Base-by-base conservation (phyloP, 2,113 vertebrate species). In the Eubucco bourcierii region DNA sequence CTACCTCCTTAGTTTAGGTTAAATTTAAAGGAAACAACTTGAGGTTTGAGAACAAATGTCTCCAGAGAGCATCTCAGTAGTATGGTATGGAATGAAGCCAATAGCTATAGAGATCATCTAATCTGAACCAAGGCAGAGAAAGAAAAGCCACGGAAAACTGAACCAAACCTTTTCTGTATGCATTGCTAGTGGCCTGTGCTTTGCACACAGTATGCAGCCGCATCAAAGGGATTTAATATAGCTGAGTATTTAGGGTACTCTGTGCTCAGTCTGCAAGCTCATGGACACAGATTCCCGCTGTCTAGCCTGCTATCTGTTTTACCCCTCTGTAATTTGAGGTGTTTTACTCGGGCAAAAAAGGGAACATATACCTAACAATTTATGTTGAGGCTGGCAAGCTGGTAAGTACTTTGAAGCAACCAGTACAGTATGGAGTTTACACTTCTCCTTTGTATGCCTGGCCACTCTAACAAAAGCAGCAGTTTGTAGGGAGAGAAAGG, bases 11-110 rank as follows among this genome's bases (percentile, higher is more conserved):
- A 89, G 82, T 92, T 94, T 83, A 85, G 37, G 50, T 85, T 90
- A 92, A 60, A 87, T 85, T 85, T 95, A 85, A 77, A 90, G 84
- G 60, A 95, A 95, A 85, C 92, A 94, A 72, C 72, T 77, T 94
- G 87, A 90, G 84, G 84, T 93, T 91, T 92, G 65, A 76, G 89
- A 93, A 83, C 41, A 92, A 91, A 5, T 87, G 50, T 71, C 91
- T 88, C 87, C 53, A 71, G 91, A 91, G 89, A 95, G 34, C 37
- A 80, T 77, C 68, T 92, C 18, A 39, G 56, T 47, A 71, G 47
- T 56, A 73, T 39, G 68, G 84, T 76, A 25, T 91, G 81, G 84
- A 94, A 83, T n/a, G 13, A 71, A 78, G 84, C 87, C 93, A 94
- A n/a, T 25, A 92, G 53, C 68, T 75, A 18, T 68, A 78, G 61